phyloP scores from a whole-genome alignment of 92 coral and sea anemone species.

The Muricea muricata region DNA sequence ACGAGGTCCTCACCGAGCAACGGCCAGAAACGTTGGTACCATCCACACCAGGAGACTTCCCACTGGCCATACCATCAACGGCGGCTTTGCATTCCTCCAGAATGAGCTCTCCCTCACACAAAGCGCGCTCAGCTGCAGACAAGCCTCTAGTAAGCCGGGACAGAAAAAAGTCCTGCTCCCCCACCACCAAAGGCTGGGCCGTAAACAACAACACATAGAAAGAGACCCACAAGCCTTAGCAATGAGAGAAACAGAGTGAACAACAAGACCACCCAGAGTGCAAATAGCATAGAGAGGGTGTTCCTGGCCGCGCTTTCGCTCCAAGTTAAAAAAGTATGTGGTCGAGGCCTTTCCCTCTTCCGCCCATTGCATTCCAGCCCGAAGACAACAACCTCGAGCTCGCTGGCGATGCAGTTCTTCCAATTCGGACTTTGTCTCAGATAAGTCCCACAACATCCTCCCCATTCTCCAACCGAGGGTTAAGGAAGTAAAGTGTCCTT shows the following conservation, averaged over 20 bases:
- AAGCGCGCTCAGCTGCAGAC: neutral
- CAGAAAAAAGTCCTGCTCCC: constrained; percentile 33
- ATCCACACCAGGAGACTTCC: constrained; percentile 43
- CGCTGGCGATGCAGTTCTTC: no score
- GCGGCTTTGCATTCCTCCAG: constrained; percentile 20
- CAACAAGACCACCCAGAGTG: neutral
- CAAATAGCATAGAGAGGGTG: neutral
- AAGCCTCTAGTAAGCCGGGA: neutral
- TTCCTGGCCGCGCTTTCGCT: neutral
- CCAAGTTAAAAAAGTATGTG: neutral
- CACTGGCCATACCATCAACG: constrained; percentile 25
- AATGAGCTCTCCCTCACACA: constrained; percentile 41
- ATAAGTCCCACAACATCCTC: neutral
- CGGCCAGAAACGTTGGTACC: constrained; percentile 39
- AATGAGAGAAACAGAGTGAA: neutral
- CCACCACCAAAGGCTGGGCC: neutral
- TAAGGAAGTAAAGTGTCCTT: no score
- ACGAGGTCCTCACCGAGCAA: constrained; percentile 28
- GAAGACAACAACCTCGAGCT: no score
- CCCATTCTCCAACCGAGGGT: no score
- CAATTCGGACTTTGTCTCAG: no score
- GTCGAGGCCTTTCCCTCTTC: constrained; percentile 14
- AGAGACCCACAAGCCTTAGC: neutral
- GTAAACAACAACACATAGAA: constrained; percentile 20
- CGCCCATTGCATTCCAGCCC: constrained; percentile 12